phyloP scores from a whole-genome alignment of 2,888 invertebrate species.

The Tetheella fluctuosa region DNA sequence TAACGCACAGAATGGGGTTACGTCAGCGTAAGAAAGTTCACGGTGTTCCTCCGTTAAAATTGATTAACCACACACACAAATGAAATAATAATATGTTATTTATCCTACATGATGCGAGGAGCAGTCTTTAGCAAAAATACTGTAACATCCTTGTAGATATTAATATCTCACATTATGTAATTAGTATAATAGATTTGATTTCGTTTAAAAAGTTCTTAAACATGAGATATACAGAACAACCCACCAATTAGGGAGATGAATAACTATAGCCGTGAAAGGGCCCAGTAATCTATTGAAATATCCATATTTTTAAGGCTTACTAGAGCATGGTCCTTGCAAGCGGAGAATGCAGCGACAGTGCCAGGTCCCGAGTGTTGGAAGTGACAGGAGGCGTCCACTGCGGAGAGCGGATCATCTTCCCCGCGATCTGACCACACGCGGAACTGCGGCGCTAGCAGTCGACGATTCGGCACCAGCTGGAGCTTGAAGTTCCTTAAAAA shows the following conservation, averaged over 20 bases:
- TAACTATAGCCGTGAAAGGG: too few species aligned
- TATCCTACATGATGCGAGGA: too few species aligned
- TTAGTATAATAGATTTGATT: too few species aligned
- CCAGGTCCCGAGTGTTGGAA: constrained; percentile 85
- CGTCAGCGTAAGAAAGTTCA: constrained; percentile 7
- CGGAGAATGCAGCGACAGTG: constrained; percentile 87
- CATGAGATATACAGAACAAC: too few species aligned
- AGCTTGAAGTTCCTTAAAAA: constrained; percentile 82
- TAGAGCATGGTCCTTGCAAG: constrained; percentile 85
- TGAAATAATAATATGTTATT: not conserved
- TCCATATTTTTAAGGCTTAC: constrained; percentile 72
- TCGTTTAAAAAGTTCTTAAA: too few species aligned
- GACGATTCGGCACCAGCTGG: constrained; percentile 85
- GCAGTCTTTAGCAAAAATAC: too few species aligned
- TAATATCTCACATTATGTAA: too few species aligned
- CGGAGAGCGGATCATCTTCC: constrained; percentile 65
- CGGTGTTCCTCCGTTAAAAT: not conserved
- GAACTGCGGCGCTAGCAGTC: constrained; percentile 85
- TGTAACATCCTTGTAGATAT: too few species aligned
- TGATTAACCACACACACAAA: constrained; percentile 1
- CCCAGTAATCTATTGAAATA: not conserved
- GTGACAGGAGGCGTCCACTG: constrained; percentile 82
- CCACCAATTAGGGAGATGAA: too few species aligned
- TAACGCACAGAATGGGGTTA: not conserved
- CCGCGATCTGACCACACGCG: constrained; percentile 82